Evolutionary conservation across 2,888 invertebrate species (phyloP).

Genomic region (Cerastis rubricosa): DNA sequence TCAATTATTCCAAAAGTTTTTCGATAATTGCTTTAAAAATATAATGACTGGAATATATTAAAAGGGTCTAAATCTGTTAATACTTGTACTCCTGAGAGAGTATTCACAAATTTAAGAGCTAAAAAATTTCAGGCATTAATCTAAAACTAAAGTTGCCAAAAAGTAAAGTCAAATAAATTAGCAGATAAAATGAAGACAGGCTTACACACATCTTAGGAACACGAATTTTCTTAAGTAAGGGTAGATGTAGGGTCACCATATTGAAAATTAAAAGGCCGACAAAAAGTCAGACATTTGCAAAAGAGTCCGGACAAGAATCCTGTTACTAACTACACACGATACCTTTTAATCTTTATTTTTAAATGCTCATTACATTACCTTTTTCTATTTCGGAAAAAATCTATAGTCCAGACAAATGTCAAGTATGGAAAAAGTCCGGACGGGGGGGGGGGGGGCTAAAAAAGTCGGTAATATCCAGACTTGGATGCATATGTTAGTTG

Average conservation of each 20-base stretch:
- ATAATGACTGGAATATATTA: not conserved
- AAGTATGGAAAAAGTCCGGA: too few species aligned
- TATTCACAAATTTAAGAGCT: not conserved
- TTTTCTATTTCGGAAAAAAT: not conserved
- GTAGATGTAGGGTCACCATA: not conserved
- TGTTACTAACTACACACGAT: not conserved
- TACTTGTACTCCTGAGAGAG: too few species aligned
- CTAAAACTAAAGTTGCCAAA: constrained; percentile 1
- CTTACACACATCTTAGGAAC: not conserved
- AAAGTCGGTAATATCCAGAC: too few species aligned
- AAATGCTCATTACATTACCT: too few species aligned
- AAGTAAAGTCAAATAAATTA: not conserved
- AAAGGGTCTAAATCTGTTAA: too few species aligned
- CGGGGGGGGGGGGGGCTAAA: too few species aligned
- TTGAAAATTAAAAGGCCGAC: not conserved
- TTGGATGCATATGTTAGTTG: too few species aligned
- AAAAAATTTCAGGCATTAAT: not conserved
- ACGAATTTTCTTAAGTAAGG: not conserved
- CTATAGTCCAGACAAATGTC: too few species aligned
- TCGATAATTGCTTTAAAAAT: constrained; percentile 9
- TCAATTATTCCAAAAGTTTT: constrained; percentile 11
- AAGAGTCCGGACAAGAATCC: not conserved
- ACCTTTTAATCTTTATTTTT: not conserved
- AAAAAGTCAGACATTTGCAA: not conserved
- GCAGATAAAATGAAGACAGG: not conserved